phyloP scores from a whole-genome alignment of 2,888 invertebrate species.

The Leptinotarsa peninsularis region DNA sequence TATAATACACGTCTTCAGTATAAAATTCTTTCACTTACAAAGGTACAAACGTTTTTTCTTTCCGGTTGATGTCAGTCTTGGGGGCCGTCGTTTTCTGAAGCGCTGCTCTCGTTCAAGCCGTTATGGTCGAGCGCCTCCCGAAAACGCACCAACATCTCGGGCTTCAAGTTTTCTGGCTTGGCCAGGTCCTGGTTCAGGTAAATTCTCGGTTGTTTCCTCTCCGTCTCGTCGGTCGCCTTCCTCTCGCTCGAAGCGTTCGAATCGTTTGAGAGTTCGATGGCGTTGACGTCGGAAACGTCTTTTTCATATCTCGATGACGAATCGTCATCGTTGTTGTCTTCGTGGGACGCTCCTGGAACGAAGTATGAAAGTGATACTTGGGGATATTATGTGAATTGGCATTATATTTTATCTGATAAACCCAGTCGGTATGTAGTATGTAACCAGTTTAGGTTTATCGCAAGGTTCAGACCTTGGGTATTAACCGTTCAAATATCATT shows the following conservation, averaged over 20 bases:
- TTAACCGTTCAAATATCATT: no score
- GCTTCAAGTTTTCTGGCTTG: conserved; percentile 66
- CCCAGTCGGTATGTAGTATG: no score
- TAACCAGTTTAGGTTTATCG: no score
- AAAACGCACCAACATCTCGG: conserved; percentile 65
- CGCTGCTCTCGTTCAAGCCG: conserved; percentile 60
- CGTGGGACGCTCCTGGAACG: conserved; percentile 43
- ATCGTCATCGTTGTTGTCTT: conserved; percentile 48
- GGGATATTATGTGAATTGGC: neutral
- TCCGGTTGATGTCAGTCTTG: conserved; percentile 65
- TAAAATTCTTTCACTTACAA: conserved; percentile 63
- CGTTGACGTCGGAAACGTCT: conserved; percentile 58
- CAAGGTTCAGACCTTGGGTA: no score
- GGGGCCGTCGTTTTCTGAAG: conserved; percentile 65
- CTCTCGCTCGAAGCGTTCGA: conserved; percentile 58
- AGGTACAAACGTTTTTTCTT: conserved; percentile 49
- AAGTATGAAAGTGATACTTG: neutral
- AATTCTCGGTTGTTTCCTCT: conserved; percentile 58
- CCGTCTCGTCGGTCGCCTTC: conserved; percentile 44
- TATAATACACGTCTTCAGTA: conserved; percentile 54
- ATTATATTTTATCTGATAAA: no score
- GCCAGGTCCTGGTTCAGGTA: conserved; percentile 66
- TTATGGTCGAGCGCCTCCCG: conserved; percentile 60
- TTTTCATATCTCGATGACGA: conserved; percentile 45
- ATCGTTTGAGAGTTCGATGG: conserved; percentile 65